These are phyloP conservation scores for Volucella inflata DNA, from an alignment of 2,888 invertebrate species.

Conservation along the genomic window DNA sequence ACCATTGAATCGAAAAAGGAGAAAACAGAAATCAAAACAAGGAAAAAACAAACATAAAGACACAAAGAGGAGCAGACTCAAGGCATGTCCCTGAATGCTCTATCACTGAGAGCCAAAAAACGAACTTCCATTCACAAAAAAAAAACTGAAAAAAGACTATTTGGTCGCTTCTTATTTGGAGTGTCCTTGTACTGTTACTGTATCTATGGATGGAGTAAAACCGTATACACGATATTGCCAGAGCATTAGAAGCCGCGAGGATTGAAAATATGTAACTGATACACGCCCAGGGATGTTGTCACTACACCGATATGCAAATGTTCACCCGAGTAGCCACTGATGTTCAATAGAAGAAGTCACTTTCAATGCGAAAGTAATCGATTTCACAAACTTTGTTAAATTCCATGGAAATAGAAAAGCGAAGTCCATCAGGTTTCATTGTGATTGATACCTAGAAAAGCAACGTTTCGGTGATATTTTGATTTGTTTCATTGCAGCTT, in stretches of 20 bases:
- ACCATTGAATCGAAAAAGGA: neutral
- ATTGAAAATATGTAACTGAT: too few relatives aligned
- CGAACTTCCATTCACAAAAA: conserved; percentile 2
- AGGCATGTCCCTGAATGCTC: conserved; percentile 36
- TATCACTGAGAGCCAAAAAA: conserved; percentile 19
- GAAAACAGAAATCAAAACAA: neutral
- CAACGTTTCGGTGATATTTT: too few relatives aligned
- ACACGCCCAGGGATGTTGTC: too few relatives aligned
- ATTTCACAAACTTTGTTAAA: too few relatives aligned
- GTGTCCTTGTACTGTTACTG: neutral
- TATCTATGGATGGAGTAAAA: neutral
- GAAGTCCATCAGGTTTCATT: too few relatives aligned
- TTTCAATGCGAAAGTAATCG: too few relatives aligned
- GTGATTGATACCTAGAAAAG: too few relatives aligned
- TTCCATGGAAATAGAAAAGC: too few relatives aligned
- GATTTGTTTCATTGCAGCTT: too few relatives aligned
- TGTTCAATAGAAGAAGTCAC: too few relatives aligned
- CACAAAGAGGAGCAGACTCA: neutral
- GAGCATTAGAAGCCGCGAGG: neutral
- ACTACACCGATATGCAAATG: too few relatives aligned
- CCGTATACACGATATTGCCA: neutral
- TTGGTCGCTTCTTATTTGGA: neutral
- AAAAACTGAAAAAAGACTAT: neutral
- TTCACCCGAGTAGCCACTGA: too few relatives aligned
- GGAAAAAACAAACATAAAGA: neutral